Conservation (phyloP, 2,797 vertebrate species). For the Octomys mimax region DNA sequence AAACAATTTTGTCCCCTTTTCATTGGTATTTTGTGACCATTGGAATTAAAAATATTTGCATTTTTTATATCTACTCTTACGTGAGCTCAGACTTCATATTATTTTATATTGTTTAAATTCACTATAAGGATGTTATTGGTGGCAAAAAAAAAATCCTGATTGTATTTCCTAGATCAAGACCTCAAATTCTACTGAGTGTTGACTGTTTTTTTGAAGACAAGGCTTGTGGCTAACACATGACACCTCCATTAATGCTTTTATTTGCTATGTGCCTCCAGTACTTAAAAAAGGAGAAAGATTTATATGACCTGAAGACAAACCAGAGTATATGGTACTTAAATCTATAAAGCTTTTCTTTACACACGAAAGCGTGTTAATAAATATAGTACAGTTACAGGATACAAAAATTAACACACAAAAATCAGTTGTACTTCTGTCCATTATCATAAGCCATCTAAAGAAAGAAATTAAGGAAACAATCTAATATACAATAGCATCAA, state of each 20-base stretch:
- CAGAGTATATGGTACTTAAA: background rate
- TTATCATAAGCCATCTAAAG: background rate
- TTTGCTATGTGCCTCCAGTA: background rate
- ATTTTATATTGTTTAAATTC: slow-evolving; percentile 36
- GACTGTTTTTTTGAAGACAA: background rate
- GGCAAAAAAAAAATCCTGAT: background rate
- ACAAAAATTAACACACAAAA: background rate
- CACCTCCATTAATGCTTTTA: slow-evolving; percentile 18
- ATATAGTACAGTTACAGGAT: background rate
- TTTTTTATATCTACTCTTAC: slow-evolving; percentile 58
- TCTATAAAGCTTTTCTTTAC: slow-evolving; percentile 7
- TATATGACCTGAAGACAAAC: no score
- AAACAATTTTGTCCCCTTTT: slow-evolving; percentile 34
- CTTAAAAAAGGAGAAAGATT: background rate
- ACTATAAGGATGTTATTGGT: background rate
- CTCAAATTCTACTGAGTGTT: slow-evolving; percentile 8
- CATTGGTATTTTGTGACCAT: background rate
- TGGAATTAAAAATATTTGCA: slow-evolving; percentile 29
- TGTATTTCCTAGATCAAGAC: background rate
- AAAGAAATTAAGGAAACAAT: background rate
- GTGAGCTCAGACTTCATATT: background rate
- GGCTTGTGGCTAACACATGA: background rate
- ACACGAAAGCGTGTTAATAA: background rate
- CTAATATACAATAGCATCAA: background rate
- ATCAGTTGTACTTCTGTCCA: background rate